These are phyloP conservation scores for Ruditapes philippinarum DNA, from an alignment of 1,140 invertebrate species.

Conservation along the genomic window DNA sequence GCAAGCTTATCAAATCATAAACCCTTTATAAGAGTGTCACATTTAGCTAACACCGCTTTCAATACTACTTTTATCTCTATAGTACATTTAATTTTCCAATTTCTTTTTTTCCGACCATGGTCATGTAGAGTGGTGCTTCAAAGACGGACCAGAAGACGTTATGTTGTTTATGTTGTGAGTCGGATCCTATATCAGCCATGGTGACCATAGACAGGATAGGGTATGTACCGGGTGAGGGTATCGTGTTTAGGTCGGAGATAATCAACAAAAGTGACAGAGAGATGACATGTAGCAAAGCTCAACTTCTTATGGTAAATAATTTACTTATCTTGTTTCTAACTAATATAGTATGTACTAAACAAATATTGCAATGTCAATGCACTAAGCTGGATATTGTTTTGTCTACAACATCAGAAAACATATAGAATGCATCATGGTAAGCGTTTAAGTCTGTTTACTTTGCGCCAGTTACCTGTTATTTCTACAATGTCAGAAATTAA, in stretches of 20 bases:
- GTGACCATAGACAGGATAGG: conserved; percentile 73
- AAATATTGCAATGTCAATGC: no score
- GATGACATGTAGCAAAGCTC: conserved; percentile 26
- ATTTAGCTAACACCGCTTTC: no score
- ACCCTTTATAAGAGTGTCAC: no score
- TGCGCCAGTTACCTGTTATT: no score
- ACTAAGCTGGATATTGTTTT: no score
- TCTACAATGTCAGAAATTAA: no score
- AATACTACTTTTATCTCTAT: no score
- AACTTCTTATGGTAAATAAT: conserved; percentile 44
- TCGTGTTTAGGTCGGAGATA: conserved; percentile 74
- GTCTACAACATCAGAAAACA: no score
- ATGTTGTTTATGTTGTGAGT: conserved; percentile 78
- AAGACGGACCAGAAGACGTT: conserved; percentile 67
- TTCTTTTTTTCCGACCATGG: no score
- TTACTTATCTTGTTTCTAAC: background rate
- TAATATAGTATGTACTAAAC: background rate
- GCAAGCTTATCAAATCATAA: no score
- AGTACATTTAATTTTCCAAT: no score
- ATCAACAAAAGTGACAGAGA: conserved; percentile 58
- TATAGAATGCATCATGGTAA: background rate
- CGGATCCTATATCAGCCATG: conserved; percentile 73
- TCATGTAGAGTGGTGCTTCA: background rate
- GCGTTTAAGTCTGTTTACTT: no score
- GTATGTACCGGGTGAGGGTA: conserved; percentile 78